A percentile compares a stretch with the other conserved stretches of the same genome.
phyloP scores from a whole-genome alignment of 2,797 vertebrate species.

The Falco naumanni region DNA sequence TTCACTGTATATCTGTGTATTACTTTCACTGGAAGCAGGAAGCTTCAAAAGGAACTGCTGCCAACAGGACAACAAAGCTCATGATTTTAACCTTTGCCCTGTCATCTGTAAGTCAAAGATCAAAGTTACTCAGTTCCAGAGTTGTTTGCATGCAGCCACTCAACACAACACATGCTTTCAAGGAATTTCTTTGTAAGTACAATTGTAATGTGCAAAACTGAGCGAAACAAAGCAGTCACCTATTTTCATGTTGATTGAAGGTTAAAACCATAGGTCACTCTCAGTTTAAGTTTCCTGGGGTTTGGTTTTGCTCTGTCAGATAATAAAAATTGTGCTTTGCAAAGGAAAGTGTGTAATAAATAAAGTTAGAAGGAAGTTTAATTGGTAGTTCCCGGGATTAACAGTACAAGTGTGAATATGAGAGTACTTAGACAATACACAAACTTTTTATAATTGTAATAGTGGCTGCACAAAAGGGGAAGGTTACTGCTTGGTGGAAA shows the following conservation, averaged over 20 bases:
- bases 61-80: slow-evolving; percentile 42
- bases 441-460: slow-evolving; percentile 32
- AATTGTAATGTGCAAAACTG: slow-evolving; percentile 69
- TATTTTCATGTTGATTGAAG: slow-evolving; percentile 65
- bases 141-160: slow-evolving; percentile 50
- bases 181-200: slow-evolving; percentile 69
- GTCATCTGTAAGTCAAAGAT: slow-evolving; percentile 63
- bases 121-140: slow-evolving; percentile 64
- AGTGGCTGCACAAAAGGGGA: neutral
- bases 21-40: slow-evolving; percentile 56
- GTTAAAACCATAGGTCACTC: slow-evolving; percentile 70
- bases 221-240: slow-evolving; percentile 63
- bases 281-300: slow-evolving; percentile 62
- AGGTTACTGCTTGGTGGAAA: neutral
- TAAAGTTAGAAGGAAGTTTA: slow-evolving; percentile 68
- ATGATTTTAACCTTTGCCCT: slow-evolving; percentile 68
- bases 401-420: slow-evolving; percentile 30
- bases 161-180: slow-evolving; percentile 50
- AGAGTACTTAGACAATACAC: slow-evolving; percentile 17
- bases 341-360: slow-evolving; percentile 59
- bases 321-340: slow-evolving; percentile 70
- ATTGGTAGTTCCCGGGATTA: slow-evolving; percentile 59
- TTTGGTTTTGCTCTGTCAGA: slow-evolving; percentile 55
- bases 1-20: neutral
- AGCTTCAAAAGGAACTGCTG: slow-evolving; percentile 62